Percentiles rank a stretch among this genome's conserved stretches.
phyloP scores from a whole-genome alignment of 2,113 vertebrate genomes.

The Ciconia stormi region DNA sequence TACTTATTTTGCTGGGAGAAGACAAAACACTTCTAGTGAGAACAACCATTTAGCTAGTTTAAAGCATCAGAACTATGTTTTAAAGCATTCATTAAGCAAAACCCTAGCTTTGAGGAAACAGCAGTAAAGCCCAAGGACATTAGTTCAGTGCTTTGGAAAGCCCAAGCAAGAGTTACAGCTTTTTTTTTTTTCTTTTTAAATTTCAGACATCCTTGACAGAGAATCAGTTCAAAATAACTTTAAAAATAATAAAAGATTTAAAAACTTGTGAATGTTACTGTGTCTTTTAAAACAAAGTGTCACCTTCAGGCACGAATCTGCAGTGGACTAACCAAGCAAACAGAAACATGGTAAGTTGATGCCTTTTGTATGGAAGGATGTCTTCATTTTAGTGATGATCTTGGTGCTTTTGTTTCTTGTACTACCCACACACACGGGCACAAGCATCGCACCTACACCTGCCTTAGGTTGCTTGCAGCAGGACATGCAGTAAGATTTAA shows the following conservation, averaged over 20 bases:
- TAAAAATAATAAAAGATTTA: not conserved
- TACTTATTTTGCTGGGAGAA: slow-evolving; percentile 46
- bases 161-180: not conserved
- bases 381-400: not conserved
- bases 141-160: not conserved
- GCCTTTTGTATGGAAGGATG: not conserved
- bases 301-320: not conserved
- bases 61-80: not conserved
- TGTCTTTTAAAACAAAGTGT: not conserved
- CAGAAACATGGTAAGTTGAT: not conserved
- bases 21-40: slow-evolving; percentile 42
- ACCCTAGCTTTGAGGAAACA: not conserved
- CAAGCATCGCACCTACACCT: not conserved
- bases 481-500: not conserved
- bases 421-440: not conserved
- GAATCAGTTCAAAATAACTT: not conserved
- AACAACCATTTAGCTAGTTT: slow-evolving; percentile 1
- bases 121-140: not conserved
- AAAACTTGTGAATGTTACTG: not conserved
- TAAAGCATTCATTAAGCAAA: not conserved
- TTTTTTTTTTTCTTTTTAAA: not conserved
- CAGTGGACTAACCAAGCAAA: not conserved
- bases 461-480: not conserved
- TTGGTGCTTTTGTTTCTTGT: not conserved
- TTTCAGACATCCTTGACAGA: not conserved